These are phyloP conservation scores for Lepisosteus osseus DNA, from an alignment of 2,113 vertebrate genomes.

Conservation along the genomic window DNA sequence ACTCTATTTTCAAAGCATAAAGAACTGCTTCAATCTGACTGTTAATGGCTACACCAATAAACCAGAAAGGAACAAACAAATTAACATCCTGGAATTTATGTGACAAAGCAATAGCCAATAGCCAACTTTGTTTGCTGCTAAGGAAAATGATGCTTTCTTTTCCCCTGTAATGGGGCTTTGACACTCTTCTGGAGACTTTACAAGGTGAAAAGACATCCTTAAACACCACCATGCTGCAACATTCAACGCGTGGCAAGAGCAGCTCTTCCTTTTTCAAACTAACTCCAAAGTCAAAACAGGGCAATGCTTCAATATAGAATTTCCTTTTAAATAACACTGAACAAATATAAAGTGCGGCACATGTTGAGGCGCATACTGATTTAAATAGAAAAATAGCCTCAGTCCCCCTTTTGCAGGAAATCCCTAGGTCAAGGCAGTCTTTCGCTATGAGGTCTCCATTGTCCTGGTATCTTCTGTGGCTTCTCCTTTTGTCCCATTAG, in stretches of 20 bases:
- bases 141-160: too few relatives aligned
- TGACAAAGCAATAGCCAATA: too few relatives aligned
- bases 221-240: neutral
- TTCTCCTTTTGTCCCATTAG: constrained; percentile 78
- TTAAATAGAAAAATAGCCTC: constrained; percentile 61
- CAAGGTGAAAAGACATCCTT: neutral
- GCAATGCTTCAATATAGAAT: constrained; percentile 25
- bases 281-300: neutral
- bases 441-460: constrained; percentile 88
- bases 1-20: too few relatives aligned
- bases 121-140: too few relatives aligned
- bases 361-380: constrained; percentile 77
- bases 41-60: too few relatives aligned
- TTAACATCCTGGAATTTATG: too few relatives aligned
- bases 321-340: constrained; percentile 22
- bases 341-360: constrained; percentile 93
- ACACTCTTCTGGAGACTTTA: too few relatives aligned
- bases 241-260: neutral
- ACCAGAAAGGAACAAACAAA: too few relatives aligned
- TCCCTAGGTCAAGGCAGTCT: neutral
- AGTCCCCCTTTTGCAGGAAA: constrained; percentile 41
- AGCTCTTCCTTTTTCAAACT: neutral
- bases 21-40: too few relatives aligned
- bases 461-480: constrained; percentile 79
- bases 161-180: too few relatives aligned